A percentile compares a stretch with the other conserved stretches of the same genome.
Conservation (phyloP, 2,797 vertebrate genomes). For the Holocentrus rufus region DNA sequence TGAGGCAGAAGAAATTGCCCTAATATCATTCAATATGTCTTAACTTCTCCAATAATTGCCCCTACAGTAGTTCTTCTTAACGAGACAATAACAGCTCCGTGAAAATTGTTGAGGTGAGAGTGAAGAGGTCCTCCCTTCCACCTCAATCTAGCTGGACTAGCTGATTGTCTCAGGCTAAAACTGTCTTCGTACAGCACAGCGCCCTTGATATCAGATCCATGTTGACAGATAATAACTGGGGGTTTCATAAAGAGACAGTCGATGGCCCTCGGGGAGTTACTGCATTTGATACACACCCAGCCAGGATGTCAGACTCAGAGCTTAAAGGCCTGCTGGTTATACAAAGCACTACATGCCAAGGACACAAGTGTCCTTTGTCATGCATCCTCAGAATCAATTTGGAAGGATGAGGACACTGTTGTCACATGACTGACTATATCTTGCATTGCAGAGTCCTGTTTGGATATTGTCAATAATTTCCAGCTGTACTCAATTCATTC, state of each 20-base stretch:
- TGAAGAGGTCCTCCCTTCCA: slow-evolving; percentile 35
- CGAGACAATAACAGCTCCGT: slow-evolving; percentile 63
- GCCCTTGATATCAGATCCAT: slow-evolving; percentile 57
- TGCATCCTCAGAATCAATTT: slow-evolving; percentile 46
- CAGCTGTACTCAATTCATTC: not conserved
- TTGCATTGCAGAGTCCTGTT: too few relatives aligned
- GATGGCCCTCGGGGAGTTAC: slow-evolving; percentile 62
- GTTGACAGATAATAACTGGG: slow-evolving; percentile 76
- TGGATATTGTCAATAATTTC: not conserved
- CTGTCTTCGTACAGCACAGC: slow-evolving; percentile 59
- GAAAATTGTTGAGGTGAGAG: slow-evolving; percentile 62
- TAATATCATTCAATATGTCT: not conserved
- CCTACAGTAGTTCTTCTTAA: slow-evolving; percentile 58
- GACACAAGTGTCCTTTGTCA: slow-evolving; percentile 64
- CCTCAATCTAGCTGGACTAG: slow-evolving; percentile 66
- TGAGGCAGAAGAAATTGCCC: not conserved
- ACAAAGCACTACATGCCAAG: slow-evolving; percentile 59
- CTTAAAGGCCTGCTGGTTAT: slow-evolving; percentile 48
- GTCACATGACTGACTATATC: slow-evolving; percentile 17
- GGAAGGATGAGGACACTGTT: slow-evolving; percentile 20
- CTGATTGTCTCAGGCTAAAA: slow-evolving; percentile 67
- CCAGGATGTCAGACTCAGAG: slow-evolving; percentile 57
- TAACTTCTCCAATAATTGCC: slow-evolving; percentile 62
- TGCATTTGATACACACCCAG: slow-evolving; percentile 57
- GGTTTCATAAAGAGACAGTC: slow-evolving; percentile 69